Evolutionary conservation across 2,113 vertebrate genomes (phyloP).

Genomic region (Crypturellus undulatus): DNA sequence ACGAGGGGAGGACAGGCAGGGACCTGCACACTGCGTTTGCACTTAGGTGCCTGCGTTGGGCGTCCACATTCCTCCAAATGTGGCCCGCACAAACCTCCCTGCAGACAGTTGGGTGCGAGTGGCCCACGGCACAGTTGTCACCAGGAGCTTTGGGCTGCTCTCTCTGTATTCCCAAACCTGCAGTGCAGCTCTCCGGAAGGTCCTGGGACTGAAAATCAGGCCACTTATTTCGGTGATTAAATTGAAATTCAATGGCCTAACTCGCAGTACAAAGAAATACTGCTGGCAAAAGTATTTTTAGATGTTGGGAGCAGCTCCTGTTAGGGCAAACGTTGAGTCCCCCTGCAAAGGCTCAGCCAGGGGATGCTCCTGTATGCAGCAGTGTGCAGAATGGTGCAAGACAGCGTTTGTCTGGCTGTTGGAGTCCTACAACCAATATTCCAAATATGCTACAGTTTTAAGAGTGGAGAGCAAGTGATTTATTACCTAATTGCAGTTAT

Average conservation of each 20-base stretch:
- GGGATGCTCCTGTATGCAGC: background rate
- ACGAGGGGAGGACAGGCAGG: no score
- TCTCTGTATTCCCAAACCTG: fast-evolving
- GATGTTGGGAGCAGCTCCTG: background rate
- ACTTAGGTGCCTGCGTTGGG: background rate
- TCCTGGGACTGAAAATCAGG: background rate
- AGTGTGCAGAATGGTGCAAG: background rate
- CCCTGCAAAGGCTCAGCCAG: fast-evolving
- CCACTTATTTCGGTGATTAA: background rate
- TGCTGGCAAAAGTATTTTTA: background rate
- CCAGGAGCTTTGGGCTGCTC: background rate
- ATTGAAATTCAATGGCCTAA: background rate
- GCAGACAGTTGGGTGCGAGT: fast-evolving
- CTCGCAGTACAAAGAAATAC: background rate
- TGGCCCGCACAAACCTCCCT: background rate
- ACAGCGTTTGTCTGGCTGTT: background rate
- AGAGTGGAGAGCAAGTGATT: background rate
- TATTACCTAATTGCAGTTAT: background rate
- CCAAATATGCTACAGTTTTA: background rate
- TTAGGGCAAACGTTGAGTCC: background rate
- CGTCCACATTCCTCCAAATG: fast-evolving
- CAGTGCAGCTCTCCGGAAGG: background rate
- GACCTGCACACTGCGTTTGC: fast-evolving
- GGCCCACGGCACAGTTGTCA: background rate
- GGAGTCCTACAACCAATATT: background rate